phyloP scores from a whole-genome alignment of 2,888 invertebrate genomes.

The Cecidostiba fungosa region DNA sequence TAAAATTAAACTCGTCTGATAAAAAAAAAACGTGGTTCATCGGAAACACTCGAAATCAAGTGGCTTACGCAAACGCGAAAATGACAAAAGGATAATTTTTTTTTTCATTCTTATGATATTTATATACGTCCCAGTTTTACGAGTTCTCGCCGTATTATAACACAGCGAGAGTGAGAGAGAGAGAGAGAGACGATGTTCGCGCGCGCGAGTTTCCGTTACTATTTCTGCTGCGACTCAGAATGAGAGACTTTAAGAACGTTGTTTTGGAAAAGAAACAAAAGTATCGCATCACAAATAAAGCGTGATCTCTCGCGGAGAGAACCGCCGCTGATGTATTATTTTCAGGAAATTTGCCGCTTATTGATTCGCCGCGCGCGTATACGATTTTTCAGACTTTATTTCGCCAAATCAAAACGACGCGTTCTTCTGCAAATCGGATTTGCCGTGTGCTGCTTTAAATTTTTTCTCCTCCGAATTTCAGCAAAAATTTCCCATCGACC shows the following conservation, averaged over 20 bases:
- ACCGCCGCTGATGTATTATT: constrained; percentile 16
- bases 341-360: background rate
- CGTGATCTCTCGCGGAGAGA: background rate
- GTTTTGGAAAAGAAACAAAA: constrained; percentile 56
- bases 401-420: background rate
- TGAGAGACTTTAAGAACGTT: constrained; percentile 52
- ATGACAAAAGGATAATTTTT: constrained; percentile 51
- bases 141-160: constrained; percentile 49
- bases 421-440: background rate
- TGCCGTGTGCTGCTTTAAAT: background rate
- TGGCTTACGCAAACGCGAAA: constrained; percentile 5
- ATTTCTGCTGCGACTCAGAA: constrained; percentile 59
- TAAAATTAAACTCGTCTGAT: background rate
- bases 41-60: background rate
- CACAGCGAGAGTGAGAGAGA: background rate
- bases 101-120: constrained; percentile 58
- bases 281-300: constrained; percentile 40
- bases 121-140: constrained; percentile 60
- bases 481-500: background rate
- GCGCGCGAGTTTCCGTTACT: constrained; percentile 54
- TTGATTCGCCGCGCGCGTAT: background rate
- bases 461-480: too few species aligned
- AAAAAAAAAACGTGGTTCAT: background rate
- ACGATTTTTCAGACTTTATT: background rate
- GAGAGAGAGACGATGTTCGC: constrained; percentile 34